A percentile compares a stretch with the other conserved stretches of the same genome.
These are phyloP conservation scores for Camptogramma bilineatum DNA, from an alignment of 2,888 invertebrate species.

Conservation along the genomic window DNA sequence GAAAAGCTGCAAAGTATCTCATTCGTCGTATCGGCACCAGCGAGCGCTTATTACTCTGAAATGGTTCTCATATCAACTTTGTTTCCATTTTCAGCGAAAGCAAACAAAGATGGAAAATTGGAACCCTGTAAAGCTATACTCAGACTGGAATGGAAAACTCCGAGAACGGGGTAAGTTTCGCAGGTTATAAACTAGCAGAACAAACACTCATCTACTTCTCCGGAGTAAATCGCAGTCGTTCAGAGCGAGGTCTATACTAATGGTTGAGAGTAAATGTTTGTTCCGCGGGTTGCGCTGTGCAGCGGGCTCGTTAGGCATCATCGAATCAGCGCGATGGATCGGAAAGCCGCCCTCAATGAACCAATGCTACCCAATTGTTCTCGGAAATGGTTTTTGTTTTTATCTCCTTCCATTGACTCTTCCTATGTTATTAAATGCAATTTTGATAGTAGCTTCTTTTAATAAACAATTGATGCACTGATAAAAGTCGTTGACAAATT, in stretches of 20 bases:
- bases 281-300: slow-evolving; percentile 17
- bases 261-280: slow-evolving; percentile 17
- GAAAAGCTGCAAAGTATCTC: not conserved
- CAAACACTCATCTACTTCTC: not conserved
- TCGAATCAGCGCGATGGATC: slow-evolving; percentile 35
- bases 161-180: slow-evolving; percentile 90
- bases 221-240: slow-evolving; percentile 18
- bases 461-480: too few relatives aligned
- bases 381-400: not conserved
- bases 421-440: not conserved
- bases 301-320: slow-evolving; percentile 30
- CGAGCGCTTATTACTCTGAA: not conserved
- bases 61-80: slow-evolving; percentile 21
- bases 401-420: not conserved
- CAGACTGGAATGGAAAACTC: slow-evolving; percentile 98
- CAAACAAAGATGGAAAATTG: slow-evolving; percentile 95
- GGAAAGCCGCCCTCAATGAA: slow-evolving; percentile 24
- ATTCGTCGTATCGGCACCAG: not conserved
- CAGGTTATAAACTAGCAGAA: not conserved
- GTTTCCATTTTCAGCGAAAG: slow-evolving; percentile 89
- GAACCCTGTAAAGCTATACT: slow-evolving; percentile 97
- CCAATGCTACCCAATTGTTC: slow-evolving; percentile 9
- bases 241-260: slow-evolving; percentile 27
- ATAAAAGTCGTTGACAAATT: too few relatives aligned
- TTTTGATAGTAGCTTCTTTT: not conserved